Base-by-base conservation (phyloP, 2,113 vertebrate genomes). In the Mesitornis unicolor region DNA sequence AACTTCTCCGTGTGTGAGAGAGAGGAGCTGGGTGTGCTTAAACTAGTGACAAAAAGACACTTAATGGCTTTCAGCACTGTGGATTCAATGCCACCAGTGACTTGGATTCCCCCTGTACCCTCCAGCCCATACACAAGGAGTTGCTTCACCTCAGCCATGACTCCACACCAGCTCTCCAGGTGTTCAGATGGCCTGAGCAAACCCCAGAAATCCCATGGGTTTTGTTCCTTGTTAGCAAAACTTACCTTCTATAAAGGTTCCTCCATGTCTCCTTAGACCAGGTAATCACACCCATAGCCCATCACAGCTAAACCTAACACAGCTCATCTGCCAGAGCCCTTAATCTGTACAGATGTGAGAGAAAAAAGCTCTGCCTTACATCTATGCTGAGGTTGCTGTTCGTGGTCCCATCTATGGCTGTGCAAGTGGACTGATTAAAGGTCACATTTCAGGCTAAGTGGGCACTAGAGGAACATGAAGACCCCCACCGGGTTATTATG, bases 71-170 rank as follows among this genome's bases (percentile, higher is more conserved):
- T 77, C 48, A 73, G n/a, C 2, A 1, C 59, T 15, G 25, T 1
- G 1, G 43, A 80, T 36, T 21, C 47, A 64, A 43, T 0, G 3
- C 0, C 0, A 33, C 10, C 6, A 0, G 43, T 84, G 48, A 33
- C 26, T 48, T 63, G 43, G 20, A 64, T 40, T 76, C 10, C 5
- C 19, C 8, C 29, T 0, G 1, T 36, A 26, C 2, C 1, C 31
- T 13, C 1, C 6, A 45, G 20, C 18, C 10, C 2, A 0, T 22
- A 36, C 20, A 61, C 15, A 53, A 13, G 45, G 14, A 18, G 12
- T 93, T 69, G 13, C 29, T 83, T 76, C 43, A 67, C 33, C 33
- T 17, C 35, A 18, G 7, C 22, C 12, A 3, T 43, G 28, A n/a
- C 38, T 3, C n/a, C 5, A 3, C 22, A 42, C 13, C 70, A 60